These are phyloP conservation scores for Oreocharis arfaki DNA, from an alignment of 2,113 vertebrate species.

Conservation along the genomic window DNA sequence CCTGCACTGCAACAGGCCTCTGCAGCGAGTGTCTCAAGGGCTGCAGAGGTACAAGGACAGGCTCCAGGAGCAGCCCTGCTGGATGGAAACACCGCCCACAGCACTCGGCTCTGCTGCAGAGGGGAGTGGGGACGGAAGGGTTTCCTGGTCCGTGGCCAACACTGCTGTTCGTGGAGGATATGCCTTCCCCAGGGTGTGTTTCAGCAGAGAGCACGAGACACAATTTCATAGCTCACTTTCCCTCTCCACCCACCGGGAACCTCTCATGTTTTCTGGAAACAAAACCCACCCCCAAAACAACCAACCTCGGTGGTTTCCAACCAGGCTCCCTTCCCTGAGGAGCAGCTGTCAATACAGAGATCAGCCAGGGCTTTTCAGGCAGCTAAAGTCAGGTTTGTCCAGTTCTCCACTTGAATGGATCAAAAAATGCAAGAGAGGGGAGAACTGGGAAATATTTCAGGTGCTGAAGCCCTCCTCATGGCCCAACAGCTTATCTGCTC, in stretches of 20 bases:
- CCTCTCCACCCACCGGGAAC: not conserved
- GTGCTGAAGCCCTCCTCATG: not conserved
- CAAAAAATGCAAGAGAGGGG: not conserved
- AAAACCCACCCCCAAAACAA: not conserved
- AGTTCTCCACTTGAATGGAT: not conserved
- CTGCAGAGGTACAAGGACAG: not conserved
- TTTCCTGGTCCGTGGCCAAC: slow-evolving; percentile 6
- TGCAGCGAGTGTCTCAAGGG: not conserved
- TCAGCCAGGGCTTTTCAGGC: not conserved
- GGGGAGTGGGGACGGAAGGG: not conserved
- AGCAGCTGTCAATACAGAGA: not conserved
- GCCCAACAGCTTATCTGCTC: not conserved
- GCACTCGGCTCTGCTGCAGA: not conserved
- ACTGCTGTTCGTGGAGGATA: slow-evolving; percentile 16
- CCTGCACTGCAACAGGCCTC: not conserved
- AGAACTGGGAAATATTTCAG: not conserved
- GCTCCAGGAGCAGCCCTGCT: not conserved
- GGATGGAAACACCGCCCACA: not conserved
- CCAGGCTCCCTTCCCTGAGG: not conserved
- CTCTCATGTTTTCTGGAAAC: not conserved
- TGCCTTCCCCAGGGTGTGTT: slow-evolving; percentile 49
- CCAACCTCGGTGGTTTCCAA: not conserved
- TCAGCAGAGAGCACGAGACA: not conserved
- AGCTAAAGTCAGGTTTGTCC: not conserved
- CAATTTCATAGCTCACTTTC: slow-evolving; percentile 29